Evolutionary conservation across 2,797 vertebrate species (phyloP).

Genomic region (Gymnothorax reevesii): DNA sequence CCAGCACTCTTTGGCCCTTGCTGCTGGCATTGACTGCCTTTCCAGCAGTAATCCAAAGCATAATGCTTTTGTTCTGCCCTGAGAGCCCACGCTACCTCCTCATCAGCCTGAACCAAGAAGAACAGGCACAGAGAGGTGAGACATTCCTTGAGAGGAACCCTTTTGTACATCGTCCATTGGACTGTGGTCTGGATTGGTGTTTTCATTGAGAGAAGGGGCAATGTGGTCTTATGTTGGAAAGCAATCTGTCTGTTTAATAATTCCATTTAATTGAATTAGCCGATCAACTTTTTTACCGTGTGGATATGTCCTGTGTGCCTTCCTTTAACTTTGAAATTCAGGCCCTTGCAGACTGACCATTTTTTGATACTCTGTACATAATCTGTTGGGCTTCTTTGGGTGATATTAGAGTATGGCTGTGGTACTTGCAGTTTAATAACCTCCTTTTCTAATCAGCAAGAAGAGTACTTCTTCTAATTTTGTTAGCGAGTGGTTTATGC

Average conservation of each 20-base stretch:
- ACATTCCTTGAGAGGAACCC: not conserved
- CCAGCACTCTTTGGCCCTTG: slow-evolving; percentile 77
- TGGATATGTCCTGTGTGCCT: not conserved
- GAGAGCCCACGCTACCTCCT: slow-evolving; percentile 90
- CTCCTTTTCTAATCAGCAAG: not conserved
- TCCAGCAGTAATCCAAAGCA: slow-evolving; percentile 76
- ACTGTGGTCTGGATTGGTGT: not conserved
- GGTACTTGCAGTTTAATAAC: not conserved
- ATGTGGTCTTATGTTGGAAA: not conserved
- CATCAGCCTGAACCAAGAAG: slow-evolving; percentile 81
- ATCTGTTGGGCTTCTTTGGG: not conserved
- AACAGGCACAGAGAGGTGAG: slow-evolving; percentile 81
- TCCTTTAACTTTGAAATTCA: not conserved
- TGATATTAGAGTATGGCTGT: not conserved
- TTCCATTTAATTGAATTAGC: too few species aligned
- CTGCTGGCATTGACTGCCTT: slow-evolving; percentile 79
- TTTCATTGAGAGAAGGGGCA: not conserved
- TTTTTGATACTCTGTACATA: not conserved
- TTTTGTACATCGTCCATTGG: not conserved
- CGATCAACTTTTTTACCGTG: not conserved
- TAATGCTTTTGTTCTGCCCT: slow-evolving; percentile 81
- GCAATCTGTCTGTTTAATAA: not conserved
- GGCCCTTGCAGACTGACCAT: not conserved
- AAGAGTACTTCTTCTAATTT: not conserved
- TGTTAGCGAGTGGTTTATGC: not conserved